phyloP scores from a whole-genome alignment of 2,113 vertebrate genomes.

The Onychostoma macrolepis region DNA sequence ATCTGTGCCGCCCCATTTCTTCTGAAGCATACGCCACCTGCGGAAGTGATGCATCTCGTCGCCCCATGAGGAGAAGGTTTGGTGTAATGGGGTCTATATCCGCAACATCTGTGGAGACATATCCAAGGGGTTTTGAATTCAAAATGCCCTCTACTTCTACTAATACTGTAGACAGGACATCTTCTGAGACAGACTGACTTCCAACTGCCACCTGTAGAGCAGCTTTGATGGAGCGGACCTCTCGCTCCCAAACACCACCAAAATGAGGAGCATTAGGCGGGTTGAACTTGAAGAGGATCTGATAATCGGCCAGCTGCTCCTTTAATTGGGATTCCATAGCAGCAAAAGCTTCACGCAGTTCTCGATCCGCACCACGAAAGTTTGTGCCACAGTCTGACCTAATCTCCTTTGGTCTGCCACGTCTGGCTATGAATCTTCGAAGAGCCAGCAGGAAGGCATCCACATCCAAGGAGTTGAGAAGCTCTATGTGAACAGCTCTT shows the following conservation, averaged over 20 bases:
- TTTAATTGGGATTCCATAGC: neutral
- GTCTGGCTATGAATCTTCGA: neutral
- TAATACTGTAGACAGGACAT: neutral
- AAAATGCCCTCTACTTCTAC: neutral
- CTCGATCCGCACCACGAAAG: neutral
- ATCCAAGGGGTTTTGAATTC: neutral
- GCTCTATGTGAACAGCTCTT: neutral
- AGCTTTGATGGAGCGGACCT: neutral
- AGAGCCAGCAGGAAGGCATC: neutral
- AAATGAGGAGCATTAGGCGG: too few relatives aligned
- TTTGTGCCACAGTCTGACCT: neutral
- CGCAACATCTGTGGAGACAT: neutral
- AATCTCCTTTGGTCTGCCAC: neutral
- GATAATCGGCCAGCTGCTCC: neutral
- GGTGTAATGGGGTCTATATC: too few relatives aligned
- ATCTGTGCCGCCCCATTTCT: too few relatives aligned
- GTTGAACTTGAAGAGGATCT: neutral
- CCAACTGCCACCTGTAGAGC: neutral
- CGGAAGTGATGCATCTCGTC: too few relatives aligned
- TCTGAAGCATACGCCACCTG: too few relatives aligned
- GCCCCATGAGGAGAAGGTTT: too few relatives aligned
- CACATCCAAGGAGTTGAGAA: neutral
- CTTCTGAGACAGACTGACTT: neutral
- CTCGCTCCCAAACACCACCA: neutral
- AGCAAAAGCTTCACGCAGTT: neutral